Evolutionary conservation across 2,888 invertebrate genomes (phyloP), one percentile per base, ranked within the genome.

Genomic region (Pseudococcus viburni): DNA sequence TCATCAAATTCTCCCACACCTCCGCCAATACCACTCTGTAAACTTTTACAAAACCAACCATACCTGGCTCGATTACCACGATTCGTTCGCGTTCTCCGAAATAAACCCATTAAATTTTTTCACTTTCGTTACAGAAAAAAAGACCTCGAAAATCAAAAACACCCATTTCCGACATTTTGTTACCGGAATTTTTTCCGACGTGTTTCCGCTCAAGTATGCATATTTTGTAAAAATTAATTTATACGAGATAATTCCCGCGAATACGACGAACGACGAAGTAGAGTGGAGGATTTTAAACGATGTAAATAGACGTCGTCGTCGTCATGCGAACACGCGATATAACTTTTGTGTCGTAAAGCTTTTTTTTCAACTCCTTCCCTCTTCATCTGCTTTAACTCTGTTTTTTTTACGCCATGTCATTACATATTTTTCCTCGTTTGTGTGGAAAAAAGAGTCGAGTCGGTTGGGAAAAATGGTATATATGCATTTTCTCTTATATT

Each of bases 401-500:
- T 33, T 33, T 39, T 17, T 77, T 77, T 39, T 68, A 68, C 68
- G 68, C 68, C 68, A 68, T 68, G 68, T 68, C 68, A 26, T 68
- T 68, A 68, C 68, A 68, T 68, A 68, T 68, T 68, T 68, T 55
- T 55, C 68, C 68, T 68, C 68, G 26, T 68, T 22, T 77, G 9
- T 77, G n/a, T 33, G 15, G 7, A 42, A 42, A 42, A 42, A 42
- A 42, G 5, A 33, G 39, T 26, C 15, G 42, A 55, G 55, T 39
- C 39, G 39, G 48, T 55, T 77, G 77, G 77, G 15, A 77, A 39
- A 77, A 42, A 42, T 8, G 9, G 9, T 42, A 42, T 39, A 39
- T 22, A 39, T 77, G 77, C 77, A 42, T n/a, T 77, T 77, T 77
- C 77, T 42, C 8, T 77, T 77, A n/a, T 77, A 77, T 77, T 77